phyloP scores from a whole-genome alignment of 2,888 invertebrate species.

The Brenthis ino region DNA sequence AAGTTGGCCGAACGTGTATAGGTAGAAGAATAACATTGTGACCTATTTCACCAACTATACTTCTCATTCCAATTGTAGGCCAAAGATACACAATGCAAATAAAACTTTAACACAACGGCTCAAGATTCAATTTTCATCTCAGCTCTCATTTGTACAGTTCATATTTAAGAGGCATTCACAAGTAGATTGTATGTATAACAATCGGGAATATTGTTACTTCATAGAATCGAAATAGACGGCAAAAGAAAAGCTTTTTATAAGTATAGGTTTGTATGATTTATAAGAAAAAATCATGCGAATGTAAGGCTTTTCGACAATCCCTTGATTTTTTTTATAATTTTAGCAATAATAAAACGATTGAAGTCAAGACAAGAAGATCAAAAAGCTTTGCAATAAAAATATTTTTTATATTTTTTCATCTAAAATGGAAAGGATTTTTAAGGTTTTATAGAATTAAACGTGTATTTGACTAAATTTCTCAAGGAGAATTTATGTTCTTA shows the following conservation, averaged over 20 bases:
- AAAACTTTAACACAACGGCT: conserved; percentile 20
- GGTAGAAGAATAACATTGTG: conserved; percentile 46
- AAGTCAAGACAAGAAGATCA: too few species aligned
- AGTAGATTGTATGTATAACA: conserved; percentile 27
- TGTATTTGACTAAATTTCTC: too few species aligned
- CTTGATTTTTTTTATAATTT: too few species aligned
- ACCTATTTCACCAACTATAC: conserved; percentile 61
- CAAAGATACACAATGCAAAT: conserved; percentile 35
- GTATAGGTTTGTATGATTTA: not conserved
- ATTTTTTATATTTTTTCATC: too few species aligned
- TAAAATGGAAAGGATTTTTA: too few species aligned
- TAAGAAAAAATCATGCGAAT: not conserved
- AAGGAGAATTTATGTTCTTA: too few species aligned
- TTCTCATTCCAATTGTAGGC: conserved; percentile 59
- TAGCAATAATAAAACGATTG: too few species aligned
- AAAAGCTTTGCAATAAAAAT: too few species aligned
- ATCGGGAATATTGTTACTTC: conserved; percentile 23
- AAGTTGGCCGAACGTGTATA: conserved; percentile 12
- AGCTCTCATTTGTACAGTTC: conserved; percentile 2
- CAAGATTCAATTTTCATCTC: conserved; percentile 23
- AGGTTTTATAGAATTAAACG: too few species aligned
- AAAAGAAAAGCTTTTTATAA: not conserved
- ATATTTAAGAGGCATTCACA: conserved; percentile 29
- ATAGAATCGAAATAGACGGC: conserved; percentile 14
- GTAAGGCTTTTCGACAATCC: too few species aligned